A percentile compares a stretch with the other conserved stretches of the same genome.
Evolutionary conservation across 2,113 vertebrate species (phyloP).

Genomic region (Myanophis thanlyinensis): DNA sequence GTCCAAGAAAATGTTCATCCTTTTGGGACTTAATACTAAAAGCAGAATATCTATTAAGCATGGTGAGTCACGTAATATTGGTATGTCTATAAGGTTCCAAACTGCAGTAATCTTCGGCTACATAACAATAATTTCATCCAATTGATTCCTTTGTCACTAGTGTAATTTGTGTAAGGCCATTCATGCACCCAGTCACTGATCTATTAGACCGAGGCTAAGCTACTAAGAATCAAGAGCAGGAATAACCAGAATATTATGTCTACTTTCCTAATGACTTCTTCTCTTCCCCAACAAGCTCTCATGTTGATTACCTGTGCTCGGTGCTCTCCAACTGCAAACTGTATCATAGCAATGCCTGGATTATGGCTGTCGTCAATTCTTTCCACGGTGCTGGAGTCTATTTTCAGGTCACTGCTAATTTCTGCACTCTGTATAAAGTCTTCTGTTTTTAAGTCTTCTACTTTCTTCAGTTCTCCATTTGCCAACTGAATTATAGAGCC

Average conservation of each 20-base stretch:
- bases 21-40: not conserved
- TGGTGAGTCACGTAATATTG: not conserved
- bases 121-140: not conserved
- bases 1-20: not conserved
- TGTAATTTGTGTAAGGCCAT: not conserved
- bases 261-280: no score
- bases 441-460: conserved; percentile 97
- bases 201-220: not conserved
- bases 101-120: not conserved
- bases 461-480: conserved; percentile 94
- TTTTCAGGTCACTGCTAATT: conserved; percentile 96
- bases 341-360: conserved; percentile 88
- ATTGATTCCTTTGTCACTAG: not conserved
- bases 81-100: not conserved
- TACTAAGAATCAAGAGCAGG: rapidly evolving
- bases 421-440: conserved; percentile 99
- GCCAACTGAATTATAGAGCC: conserved; percentile 98
- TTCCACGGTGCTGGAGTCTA: conserved; percentile 98
- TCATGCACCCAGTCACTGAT: not conserved
- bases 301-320: conserved; percentile 86
- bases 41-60: not conserved
- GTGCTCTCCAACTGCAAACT: conserved; percentile 94
- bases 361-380: conserved; percentile 89
- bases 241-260: not conserved
- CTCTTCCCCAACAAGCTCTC: not conserved